These are phyloP conservation scores for Portevinia maculata DNA, from an alignment of 2,888 invertebrate species.

Conservation along the genomic window DNA sequence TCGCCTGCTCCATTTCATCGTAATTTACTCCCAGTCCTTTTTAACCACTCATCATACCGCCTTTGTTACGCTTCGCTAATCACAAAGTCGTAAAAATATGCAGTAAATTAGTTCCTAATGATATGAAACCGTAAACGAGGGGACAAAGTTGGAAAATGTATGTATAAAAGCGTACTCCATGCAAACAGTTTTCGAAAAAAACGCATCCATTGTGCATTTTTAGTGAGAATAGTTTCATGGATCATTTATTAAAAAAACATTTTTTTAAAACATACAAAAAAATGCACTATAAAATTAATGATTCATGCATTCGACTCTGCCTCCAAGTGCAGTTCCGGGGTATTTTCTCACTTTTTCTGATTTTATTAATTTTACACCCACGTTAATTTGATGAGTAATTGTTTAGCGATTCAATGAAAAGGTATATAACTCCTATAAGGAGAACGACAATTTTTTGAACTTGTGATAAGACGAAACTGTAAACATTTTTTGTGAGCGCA, in stretches of 20 bases:
- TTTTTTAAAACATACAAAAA: background rate
- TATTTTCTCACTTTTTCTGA: constrained; percentile 22
- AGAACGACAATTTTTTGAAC: background rate
- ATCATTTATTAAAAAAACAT: constrained; percentile 29
- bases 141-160: constrained; percentile 29
- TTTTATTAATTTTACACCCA: background rate
- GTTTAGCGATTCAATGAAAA: background rate
- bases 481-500: constrained; percentile 7
- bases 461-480: constrained; percentile 22
- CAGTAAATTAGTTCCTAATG: constrained; percentile 59
- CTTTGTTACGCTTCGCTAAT: constrained; percentile 38
- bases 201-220: constrained; percentile 5
- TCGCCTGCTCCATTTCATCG: constrained; percentile 31
- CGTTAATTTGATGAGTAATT: constrained; percentile 9
- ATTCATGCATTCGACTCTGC: constrained; percentile 9
- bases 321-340: constrained; percentile 54
- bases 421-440: background rate
- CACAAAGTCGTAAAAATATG: constrained; percentile 10
- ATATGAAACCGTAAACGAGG: constrained; percentile 27
- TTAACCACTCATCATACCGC: constrained; percentile 23
- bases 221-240: constrained; percentile 29
- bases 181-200: background rate
- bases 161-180: constrained; percentile 33
- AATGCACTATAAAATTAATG: constrained; percentile 16
- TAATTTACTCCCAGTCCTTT: constrained; percentile 32